Evolutionary conservation across 2,113 vertebrate genomes (phyloP), one percentile per base, ranked within the genome.

Genomic region (Galbula dea): DNA sequence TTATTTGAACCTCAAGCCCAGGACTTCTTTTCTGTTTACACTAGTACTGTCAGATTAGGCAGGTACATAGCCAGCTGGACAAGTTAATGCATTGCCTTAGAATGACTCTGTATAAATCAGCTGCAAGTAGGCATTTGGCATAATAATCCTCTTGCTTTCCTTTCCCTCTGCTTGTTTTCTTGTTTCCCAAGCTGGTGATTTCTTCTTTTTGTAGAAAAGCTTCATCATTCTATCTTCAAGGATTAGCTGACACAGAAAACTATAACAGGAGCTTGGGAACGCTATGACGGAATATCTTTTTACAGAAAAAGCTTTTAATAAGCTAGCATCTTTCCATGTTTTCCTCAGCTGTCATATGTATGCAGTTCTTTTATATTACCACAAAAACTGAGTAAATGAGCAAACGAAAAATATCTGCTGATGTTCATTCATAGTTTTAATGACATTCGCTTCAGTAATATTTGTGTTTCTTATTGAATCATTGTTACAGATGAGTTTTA

Each of bases 171-270:
- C 49, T 94, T 36, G 24, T 89, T 91, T 94, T 72, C 67, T 93
- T 77, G 15, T 90, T 93, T 93, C 72, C 30, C 80, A 81, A 89
- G 67, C 67, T 75, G 61, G 18, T 80, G 49, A 87, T 88, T 83
- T 93, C 81, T 91, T 77, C 59, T 32, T 80, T 83, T 73, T 82
- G 66, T 68, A 84, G 57, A 86, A 76, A 77, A 82, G 69, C 62
- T 89, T 92, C 84, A 89, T 87, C 71, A 87, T 87, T 76, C 84
- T 76, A 66, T 82, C 86, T 85, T 58, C 66, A 86, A 89, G 63
- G 51, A 93, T 76, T 92, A 94, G 74, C 71, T 92, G 89, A 93
- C 84, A 87, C 69, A 68, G 36, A 61, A 83, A 95, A 90, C n/a
- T 85, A 5, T 61, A 81, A 66, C 49, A 87, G 58, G 77, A 78